Evolutionary conservation across 1,140 invertebrate species (phyloP), one percentile per base, ranked within the genome.

Genomic region (Eurosta solidaginis): DNA sequence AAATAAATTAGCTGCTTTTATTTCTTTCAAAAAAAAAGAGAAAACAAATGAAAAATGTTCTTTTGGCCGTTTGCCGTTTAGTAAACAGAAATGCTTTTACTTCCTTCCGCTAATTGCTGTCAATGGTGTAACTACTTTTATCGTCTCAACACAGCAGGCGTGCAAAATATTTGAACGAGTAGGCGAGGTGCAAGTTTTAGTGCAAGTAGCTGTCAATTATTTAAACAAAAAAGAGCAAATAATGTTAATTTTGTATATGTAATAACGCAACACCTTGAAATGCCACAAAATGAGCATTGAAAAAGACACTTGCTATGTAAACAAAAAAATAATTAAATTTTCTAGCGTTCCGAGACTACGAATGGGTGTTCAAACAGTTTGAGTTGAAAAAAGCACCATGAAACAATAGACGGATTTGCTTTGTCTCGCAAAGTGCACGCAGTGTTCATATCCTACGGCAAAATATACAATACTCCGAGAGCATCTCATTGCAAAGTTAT

Each of bases 21-120:
- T 68, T 59, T 59, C 29, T 29, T 40, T 22, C 29, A 68, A 36
- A 20, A 29, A 68, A 36, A 59, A 36, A 63, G 1, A 9, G n/a
- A n/a, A n/a, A n/a, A n/a, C 22, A 52, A 0, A 68, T 17, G 20
- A 20, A 20, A 40, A 68, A 36, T 6, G n/a, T 20, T 25, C 33
- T 40, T 68, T 9, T 68, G 12, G 1, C n/a, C 22, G 33, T 40
- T 40, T 68, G 59, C 7, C 59, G 54, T 10, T 59, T 59, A 68
- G 40, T 68, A 33, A 68, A 9, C 36, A n/a, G 7, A 68, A 68
- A 68, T 68, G 6, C n/a, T 9, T n/a, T n/a, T 33, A 68, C 59
- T 68, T 68, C 59, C 59, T 68, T 68, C 59, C 59, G 59, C 59
- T 68, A 68, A 68, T 68, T 68, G 59, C 33, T 68, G 59, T 68